Conservation (phyloP, 2,113 vertebrate species). For the Eptesicus fuscus region DNA sequence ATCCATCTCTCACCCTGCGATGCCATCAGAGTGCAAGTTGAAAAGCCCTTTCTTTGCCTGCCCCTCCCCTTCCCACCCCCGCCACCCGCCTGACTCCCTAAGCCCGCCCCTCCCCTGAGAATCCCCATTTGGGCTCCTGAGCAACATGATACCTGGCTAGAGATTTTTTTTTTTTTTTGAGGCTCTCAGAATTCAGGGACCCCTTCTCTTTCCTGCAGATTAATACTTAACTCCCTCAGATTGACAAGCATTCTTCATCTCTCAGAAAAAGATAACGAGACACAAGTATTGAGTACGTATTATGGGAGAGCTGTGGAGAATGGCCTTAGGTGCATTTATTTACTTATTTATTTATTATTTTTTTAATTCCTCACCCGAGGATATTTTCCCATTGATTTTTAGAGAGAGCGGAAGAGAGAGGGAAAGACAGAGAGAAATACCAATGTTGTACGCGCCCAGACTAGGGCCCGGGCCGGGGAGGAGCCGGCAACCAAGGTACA, state of each 20-base stretch:
- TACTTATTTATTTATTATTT: no score
- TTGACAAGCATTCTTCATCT: neutral
- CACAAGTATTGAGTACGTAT: rapidly evolving
- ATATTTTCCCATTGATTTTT: no score
- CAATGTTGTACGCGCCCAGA: no score
- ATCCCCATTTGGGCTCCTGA: neutral
- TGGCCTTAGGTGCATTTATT: no score
- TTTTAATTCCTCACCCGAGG: no score
- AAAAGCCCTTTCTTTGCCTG: neutral
- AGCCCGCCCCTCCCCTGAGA: neutral
- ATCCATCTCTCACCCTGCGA: no score
- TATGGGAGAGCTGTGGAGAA: no score
- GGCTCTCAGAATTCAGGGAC: neutral
- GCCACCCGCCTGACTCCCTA: neutral
- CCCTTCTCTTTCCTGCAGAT: neutral
- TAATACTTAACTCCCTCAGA: neutral
- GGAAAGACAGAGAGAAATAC: no score
- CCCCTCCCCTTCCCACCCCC: no score
- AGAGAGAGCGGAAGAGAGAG: no score
- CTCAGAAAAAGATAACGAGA: neutral
- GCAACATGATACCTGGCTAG: neutral
- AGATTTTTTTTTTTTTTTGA: neutral
- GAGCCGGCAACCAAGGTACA: no score
- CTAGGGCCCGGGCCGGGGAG: no score
- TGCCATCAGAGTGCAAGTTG: neutral